Conservation (phyloP, 1,140 invertebrate species). For the Melanaphis sacchari region DNA sequence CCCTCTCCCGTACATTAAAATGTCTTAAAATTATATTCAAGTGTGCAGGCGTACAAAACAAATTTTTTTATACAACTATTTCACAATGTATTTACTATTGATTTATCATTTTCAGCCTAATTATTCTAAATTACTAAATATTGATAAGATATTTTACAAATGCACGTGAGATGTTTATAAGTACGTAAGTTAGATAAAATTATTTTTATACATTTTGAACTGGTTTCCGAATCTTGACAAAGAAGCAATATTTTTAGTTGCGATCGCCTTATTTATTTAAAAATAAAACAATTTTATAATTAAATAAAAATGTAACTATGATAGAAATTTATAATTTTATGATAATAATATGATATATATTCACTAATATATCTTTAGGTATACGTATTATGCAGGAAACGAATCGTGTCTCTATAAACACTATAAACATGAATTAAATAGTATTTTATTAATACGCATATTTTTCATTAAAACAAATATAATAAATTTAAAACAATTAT, state of each 20-base stretch:
- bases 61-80: too few relatives aligned
- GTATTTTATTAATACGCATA: not conserved
- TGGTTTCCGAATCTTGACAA: not conserved
- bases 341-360: not conserved
- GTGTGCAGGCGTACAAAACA: too few relatives aligned
- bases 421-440: not conserved
- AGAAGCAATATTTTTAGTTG: constrained; percentile 24
- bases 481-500: not conserved
- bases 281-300: not conserved
- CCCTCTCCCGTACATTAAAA: too few relatives aligned
- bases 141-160: too few relatives aligned
- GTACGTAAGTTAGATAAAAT: too few relatives aligned
- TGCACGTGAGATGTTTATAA: too few relatives aligned
- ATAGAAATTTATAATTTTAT: not conserved
- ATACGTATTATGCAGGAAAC: too few relatives aligned
- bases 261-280: not conserved
- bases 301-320: not conserved
- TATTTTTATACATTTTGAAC: too few relatives aligned
- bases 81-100: too few relatives aligned
- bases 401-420: not conserved
- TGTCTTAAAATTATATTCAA: too few relatives aligned
- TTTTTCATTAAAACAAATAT: not conserved
- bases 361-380: not conserved
- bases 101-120: too few relatives aligned
- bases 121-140: too few relatives aligned